Evolutionary conservation across 2,797 vertebrate species (phyloP).

Genomic region (Sparidentex hasta): DNA sequence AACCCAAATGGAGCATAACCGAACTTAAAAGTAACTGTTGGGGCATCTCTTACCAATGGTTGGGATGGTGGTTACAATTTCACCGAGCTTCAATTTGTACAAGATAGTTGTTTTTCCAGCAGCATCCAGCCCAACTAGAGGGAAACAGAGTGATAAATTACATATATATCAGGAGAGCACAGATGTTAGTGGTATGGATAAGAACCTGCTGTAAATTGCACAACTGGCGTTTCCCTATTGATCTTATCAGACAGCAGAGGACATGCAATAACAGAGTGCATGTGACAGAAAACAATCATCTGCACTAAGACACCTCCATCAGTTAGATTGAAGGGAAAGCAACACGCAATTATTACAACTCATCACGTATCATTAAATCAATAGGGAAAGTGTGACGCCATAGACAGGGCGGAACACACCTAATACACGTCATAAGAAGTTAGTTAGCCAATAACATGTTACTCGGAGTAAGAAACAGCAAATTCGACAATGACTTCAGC

Average conservation of each 20-base stretch:
- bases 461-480: background rate
- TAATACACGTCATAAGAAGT: background rate
- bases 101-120: conserved; percentile 95
- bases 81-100: conserved; percentile 93
- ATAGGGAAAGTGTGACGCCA: too few species aligned
- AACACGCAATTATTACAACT: background rate
- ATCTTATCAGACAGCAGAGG: conserved; percentile 1
- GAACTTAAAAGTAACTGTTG: background rate
- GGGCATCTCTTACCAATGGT: conserved; percentile 89
- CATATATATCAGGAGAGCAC: background rate
- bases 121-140: conserved; percentile 92
- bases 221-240: background rate
- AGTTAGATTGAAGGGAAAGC: background rate
- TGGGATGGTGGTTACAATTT: conserved; percentile 95
- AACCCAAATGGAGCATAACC: background rate
- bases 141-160: background rate
- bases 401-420: background rate
- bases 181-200: background rate
- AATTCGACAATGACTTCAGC: too few species aligned
- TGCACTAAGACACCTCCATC: background rate
- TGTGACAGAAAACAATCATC: background rate
- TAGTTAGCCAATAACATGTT: background rate
- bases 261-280: background rate
- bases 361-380: background rate
- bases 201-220: conserved; percentile 18